phyloP scores from a whole-genome alignment of 2,797 vertebrate species.

The Dipus sagitta region DNA sequence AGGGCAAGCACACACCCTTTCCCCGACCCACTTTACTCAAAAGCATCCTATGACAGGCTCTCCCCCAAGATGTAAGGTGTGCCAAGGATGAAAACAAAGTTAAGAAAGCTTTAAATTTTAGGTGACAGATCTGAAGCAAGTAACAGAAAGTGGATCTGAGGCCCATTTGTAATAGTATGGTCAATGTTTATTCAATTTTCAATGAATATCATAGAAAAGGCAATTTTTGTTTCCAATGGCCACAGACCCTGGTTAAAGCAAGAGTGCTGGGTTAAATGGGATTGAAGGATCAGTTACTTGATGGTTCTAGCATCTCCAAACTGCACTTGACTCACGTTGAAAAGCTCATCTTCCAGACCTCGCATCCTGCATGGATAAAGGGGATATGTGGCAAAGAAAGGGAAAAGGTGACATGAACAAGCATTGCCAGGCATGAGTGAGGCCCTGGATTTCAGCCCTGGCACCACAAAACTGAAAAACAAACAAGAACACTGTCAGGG shows the following conservation, averaged over 20 bases:
- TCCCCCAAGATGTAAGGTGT: not conserved
- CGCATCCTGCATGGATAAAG: not conserved
- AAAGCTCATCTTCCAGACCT: not conserved
- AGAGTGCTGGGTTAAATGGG: not conserved
- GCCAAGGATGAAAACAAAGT: not conserved
- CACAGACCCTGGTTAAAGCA: not conserved
- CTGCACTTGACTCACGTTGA: not conserved
- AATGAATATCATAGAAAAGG: not conserved
- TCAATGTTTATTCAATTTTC: not conserved
- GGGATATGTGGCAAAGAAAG: not conserved
- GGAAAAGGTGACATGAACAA: not conserved
- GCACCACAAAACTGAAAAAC: not conserved
- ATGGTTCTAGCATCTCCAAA: not conserved
- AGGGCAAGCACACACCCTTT: slow-evolving; percentile 25
- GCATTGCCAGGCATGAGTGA: not conserved
- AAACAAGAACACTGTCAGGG: not conserved
- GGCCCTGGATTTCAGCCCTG: not conserved
- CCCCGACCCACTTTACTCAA: not conserved
- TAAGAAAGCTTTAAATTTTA: not conserved
- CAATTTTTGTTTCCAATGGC: too few species aligned
- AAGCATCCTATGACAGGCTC: not conserved
- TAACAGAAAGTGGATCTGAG: not conserved
- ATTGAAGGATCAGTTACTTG: not conserved
- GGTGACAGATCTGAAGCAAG: not conserved
- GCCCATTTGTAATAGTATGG: not conserved